Evolutionary conservation across 2,888 invertebrate genomes (phyloP), one percentile per base, ranked within the genome.

Genomic region (Eristalis arbustorum): DNA sequence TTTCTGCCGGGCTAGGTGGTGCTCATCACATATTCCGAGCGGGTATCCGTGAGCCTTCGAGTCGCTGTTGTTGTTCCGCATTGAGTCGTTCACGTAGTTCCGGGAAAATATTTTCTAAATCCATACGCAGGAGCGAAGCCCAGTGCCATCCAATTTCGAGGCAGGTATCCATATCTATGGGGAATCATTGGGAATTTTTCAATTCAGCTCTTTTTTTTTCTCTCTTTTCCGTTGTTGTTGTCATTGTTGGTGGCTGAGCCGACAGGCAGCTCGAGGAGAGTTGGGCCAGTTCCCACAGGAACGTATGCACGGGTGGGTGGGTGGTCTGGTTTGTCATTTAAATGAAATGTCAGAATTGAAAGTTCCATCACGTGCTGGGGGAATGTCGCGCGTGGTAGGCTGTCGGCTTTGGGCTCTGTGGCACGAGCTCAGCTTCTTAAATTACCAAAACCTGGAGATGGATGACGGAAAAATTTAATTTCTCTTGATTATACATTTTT

Each of bases 331-430:
- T n/a, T 87, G 82, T 74, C 85, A 82, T 87, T 87, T 78, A 78
- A 87, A 87, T 82, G 85, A 87, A 87, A 87, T 77, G 82, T 87
- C 85, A 87, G 62, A 74, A 82, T 87, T 87, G 63, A 74, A 66
- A 87, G 62, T 87, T 87, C 81, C 74, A 82, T 77, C 85, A 85
- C 85, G 85, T 85, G 68, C 81, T 22, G 18, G 68, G 68, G 49
- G 66, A 49, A 82, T 67, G 78, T 78, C 74, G 66, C 78, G 74
- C 85, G 85, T 87, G 71, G 78, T 71, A 82, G 85, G 78, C 71
- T 82, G 78, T 85, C 42, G n/a, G 14, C 42, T 42, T 14, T 25
- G 82, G 74, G 85, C 69, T 73, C 69, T 67, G 63, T 49, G 40
- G 75, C 61, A 72, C 57, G 63, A 71, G 67, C 49, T 64, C 13